Percentiles rank a stretch among this genome's conserved stretches.
Evolutionary conservation across 2,888 invertebrate genomes (phyloP).

Genomic region (Bombyx huttoni): DNA sequence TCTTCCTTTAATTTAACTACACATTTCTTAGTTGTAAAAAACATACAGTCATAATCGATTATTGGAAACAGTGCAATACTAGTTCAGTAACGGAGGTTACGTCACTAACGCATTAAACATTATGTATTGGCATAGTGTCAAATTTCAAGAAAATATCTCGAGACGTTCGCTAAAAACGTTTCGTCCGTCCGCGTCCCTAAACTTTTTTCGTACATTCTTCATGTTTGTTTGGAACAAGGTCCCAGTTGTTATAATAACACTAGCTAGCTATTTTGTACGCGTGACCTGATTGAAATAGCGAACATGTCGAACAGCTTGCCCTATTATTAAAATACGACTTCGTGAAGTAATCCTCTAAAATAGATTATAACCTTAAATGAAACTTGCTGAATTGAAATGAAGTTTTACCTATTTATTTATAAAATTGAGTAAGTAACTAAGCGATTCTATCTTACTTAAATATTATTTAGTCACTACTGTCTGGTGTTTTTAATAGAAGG

Average conservation of each 20-base stretch:
- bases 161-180: neutral
- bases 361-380: neutral
- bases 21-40: no score
- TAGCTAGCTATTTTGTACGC: conserved; percentile 5
- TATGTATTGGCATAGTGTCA: neutral
- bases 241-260: neutral
- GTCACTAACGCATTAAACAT: neutral
- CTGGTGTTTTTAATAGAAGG: no score
- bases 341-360: neutral
- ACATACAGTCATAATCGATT: no score
- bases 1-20: no score
- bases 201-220: neutral
- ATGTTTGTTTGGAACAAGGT: neutral
- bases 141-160: neutral
- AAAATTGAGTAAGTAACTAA: no score
- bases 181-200: neutral
- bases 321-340: neutral
- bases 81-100: neutral
- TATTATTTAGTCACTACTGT: no score
- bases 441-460: no score
- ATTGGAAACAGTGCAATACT: no score
- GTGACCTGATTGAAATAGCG: conserved; percentile 6
- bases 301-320: neutral
- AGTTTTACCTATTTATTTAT: no score
- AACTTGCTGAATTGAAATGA: no score